A percentile compares a stretch with the other conserved stretches of the same genome.
phyloP scores from a whole-genome alignment of 1,140 invertebrate species.

The Chrysomallon squamiferum region DNA sequence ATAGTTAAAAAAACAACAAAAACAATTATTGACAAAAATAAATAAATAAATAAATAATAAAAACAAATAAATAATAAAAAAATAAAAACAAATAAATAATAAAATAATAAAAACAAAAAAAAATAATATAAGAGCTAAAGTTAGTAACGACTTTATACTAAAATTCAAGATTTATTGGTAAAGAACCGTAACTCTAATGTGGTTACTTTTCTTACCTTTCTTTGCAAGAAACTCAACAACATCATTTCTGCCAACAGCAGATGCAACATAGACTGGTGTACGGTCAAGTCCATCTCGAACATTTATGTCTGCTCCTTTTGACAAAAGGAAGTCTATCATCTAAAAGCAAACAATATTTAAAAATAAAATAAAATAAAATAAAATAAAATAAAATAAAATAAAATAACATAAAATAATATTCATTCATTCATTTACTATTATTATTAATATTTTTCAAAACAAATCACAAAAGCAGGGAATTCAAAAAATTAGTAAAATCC shows the following conservation, averaged over 20 bases:
- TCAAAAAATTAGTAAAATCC: too few species aligned
- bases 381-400: too few species aligned
- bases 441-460: too few species aligned
- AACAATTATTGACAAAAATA: neutral
- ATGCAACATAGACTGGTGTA: neutral
- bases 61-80: neutral
- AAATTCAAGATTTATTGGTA: too few species aligned
- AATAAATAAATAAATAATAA: neutral
- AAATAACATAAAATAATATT: too few species aligned
- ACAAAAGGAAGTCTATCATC: neutral
- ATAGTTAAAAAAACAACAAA: neutral
- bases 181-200: too few species aligned
- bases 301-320: neutral
- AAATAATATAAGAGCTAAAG: neutral
- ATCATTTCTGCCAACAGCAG: conserved; percentile 6
- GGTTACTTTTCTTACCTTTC: too few species aligned
- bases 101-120: neutral
- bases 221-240: conserved; percentile 1
- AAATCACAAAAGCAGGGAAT: too few species aligned
- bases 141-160: neutral
- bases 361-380: too few species aligned
- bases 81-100: neutral
- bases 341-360: neutral
- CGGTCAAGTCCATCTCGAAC: neutral
- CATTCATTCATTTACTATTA: too few species aligned